Base-by-base conservation (phyloP, 2,113 vertebrate genomes). In the Vireo altiloquus region DNA sequence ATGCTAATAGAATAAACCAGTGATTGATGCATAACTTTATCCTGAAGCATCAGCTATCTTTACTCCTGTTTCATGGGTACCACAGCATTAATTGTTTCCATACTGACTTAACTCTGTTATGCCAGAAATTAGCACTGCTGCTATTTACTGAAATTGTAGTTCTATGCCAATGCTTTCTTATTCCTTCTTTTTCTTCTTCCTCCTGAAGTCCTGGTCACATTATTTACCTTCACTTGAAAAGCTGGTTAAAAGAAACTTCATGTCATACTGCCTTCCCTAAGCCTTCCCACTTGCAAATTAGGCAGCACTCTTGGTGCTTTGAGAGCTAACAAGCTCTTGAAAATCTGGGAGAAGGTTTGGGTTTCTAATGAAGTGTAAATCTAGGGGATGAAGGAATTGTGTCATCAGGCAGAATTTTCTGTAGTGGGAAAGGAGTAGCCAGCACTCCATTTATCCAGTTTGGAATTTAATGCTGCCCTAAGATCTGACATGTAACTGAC, bases 331-430 rank as follows among this genome's bases (percentile, higher is more conserved):
- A 80, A 96, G 93, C 64, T 95, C 90, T 90, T 92, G 90, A 97
- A 97, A 97, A 96, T 56, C 60, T 96, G 69, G 71, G 44, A 95
- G 61, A 68, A 69, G 46, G 49, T 95, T 77, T 95, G n/a, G 69
- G 80, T 95, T 95, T 96, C 96, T 97, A 98, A 97, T 91, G 82
- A 95, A 79, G 94, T 80, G 66, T 94, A 96, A 97, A 97, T 96
- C 91, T 79, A 63, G 37, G 50, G 53, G 86, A 95, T 96, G 96
- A 97, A 96, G 93, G 86, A 87, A 92, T 63, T 78, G 77, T 95
- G 96, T 97, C 96, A 96, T 93, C 94, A 90, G 78, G 91, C 79
- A 90, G 74, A 82, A 33, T 94, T 95, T 95, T 95, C 88, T 82
- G n/a, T 17, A 90, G 65, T 17, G 49, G 72, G 42, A 44, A 95